Conservation (phyloP, 37 sponge, comb jelly and placozoan species). For the Geodia barretti region DNA sequence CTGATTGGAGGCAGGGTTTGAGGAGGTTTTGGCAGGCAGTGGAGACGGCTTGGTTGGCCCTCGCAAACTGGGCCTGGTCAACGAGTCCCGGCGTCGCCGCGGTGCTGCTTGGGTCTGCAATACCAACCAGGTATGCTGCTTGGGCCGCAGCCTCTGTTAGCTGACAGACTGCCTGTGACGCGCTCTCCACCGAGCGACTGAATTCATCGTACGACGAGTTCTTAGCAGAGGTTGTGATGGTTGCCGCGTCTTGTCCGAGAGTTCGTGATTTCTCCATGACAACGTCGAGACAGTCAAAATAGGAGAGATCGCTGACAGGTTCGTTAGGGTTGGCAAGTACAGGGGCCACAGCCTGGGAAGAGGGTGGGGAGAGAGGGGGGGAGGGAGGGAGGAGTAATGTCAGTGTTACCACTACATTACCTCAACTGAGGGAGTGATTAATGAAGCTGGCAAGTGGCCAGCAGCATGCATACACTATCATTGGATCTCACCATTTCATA, state of each 20-base stretch:
- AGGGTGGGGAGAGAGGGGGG: background rate
- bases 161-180: conserved; percentile 36
- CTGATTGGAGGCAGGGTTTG: conserved; percentile 31
- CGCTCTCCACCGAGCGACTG: conserved; percentile 13
- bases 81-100: conserved; percentile 48
- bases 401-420: no score
- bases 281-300: conserved; percentile 74
- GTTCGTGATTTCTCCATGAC: conserved; percentile 49
- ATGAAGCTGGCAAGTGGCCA: no score
- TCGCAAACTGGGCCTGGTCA: conserved; percentile 49
- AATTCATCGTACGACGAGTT: conserved; percentile 16
- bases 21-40: conserved; percentile 32
- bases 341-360: conserved; percentile 20
- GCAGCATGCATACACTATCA: no score
- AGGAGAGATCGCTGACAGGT: conserved; percentile 60
- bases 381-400: no score
- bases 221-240: conserved; percentile 18
- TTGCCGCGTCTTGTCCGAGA: background rate
- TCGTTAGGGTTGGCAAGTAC: conserved; percentile 67
- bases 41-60: conserved; percentile 45
- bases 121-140: conserved; percentile 59
- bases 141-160: conserved; percentile 41
- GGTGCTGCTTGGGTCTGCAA: conserved; percentile 58
- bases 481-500: no score
- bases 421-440: no score